These are phyloP conservation scores for Venturia canescens DNA, from an alignment of 1,140 invertebrate species.

Conservation along the genomic window DNA sequence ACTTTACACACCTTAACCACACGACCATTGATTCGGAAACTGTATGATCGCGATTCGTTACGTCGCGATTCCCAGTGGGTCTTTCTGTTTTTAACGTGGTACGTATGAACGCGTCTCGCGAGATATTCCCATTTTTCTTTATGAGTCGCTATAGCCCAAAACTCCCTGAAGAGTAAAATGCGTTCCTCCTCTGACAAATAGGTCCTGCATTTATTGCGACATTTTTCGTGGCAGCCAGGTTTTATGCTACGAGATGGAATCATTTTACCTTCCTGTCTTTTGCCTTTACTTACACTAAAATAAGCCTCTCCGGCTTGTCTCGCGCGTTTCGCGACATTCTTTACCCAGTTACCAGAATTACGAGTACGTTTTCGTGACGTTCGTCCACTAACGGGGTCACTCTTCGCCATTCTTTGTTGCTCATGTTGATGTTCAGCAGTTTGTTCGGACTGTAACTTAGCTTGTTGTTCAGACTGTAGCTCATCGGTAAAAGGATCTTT, in stretches of 20 bases:
- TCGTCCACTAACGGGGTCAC: background rate
- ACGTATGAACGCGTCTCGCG: constrained; percentile 11
- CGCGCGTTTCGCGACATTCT: constrained; percentile 41
- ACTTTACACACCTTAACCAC: constrained; percentile 62
- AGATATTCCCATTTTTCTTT: constrained; percentile 51
- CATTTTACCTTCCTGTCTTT: constrained; percentile 12
- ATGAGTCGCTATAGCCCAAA: constrained; percentile 46
- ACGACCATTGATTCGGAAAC: constrained; percentile 55
- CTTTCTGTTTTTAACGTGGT: constrained; percentile 28
- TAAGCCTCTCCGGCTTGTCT: constrained; percentile 45
- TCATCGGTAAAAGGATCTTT: background rate
- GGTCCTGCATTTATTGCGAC: constrained; percentile 22
- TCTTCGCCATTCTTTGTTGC: background rate
- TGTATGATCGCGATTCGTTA: constrained; percentile 42
- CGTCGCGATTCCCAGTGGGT: constrained; percentile 44
- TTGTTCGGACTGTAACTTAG: background rate
- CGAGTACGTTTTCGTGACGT: background rate
- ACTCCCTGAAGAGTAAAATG: constrained; percentile 42
- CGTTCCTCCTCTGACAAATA: constrained; percentile 27
- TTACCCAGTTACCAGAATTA: constrained; percentile 40
- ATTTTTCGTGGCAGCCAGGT: constrained; percentile 29
- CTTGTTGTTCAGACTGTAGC: background rate
- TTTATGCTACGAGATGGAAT: constrained; percentile 34
- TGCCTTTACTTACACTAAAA: constrained; percentile 34
- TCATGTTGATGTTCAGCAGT: background rate